These are phyloP conservation scores for Dasyprocta punctata DNA, from an alignment of 2,113 vertebrate genomes.

Conservation along the genomic window DNA sequence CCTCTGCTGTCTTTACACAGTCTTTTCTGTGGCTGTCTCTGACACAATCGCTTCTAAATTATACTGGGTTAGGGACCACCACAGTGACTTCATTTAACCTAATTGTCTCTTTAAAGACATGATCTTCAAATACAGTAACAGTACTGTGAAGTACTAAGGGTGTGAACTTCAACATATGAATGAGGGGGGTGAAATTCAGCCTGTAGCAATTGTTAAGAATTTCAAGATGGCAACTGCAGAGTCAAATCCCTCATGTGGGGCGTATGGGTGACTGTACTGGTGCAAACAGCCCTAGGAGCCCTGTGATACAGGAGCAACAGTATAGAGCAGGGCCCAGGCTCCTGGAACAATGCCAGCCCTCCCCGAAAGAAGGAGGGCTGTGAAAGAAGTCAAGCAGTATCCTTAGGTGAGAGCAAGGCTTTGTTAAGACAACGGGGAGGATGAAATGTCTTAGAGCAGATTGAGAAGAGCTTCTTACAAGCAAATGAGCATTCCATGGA, in stretches of 20 bases:
- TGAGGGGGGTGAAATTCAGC: background rate
- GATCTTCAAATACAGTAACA: background rate
- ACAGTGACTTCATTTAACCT: background rate
- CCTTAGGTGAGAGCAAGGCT: background rate
- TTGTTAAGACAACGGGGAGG: background rate
- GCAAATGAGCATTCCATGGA: background rate
- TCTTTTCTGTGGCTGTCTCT: background rate
- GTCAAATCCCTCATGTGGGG: background rate
- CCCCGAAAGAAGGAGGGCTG: background rate
- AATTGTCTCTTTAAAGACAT: background rate
- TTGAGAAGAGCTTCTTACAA: background rate
- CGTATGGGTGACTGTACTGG: background rate
- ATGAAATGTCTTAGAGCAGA: background rate
- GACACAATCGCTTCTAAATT: background rate
- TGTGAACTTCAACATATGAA: background rate
- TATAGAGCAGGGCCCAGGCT: background rate
- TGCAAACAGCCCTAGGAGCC: background rate
- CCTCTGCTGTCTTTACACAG: background rate
- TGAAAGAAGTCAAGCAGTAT: background rate
- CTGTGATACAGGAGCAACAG: accelerated
- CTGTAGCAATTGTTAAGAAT: background rate
- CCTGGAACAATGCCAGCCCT: background rate
- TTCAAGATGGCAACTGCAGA: background rate
- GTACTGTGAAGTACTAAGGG: background rate
- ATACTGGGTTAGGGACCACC: background rate